Conservation (phyloP, 2,888 invertebrate genomes). For the Drosophila neotestacea region DNA sequence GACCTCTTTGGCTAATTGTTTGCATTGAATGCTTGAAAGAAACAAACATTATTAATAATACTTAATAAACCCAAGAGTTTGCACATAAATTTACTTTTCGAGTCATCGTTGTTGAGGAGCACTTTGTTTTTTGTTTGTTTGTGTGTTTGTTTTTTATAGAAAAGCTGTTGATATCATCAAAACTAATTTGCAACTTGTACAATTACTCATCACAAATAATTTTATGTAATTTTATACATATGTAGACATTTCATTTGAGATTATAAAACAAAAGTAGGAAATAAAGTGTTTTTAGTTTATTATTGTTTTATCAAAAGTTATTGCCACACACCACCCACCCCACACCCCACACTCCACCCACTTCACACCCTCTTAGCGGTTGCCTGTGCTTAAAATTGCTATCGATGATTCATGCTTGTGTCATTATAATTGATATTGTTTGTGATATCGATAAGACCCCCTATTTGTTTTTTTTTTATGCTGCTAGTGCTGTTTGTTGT, state of each 20-base stretch:
- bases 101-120: slow-evolving; percentile 8
- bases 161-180: slow-evolving; percentile 22
- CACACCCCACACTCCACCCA: not conserved
- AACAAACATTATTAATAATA: slow-evolving; percentile 10
- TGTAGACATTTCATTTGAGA: not conserved
- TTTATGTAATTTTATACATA: slow-evolving; percentile 20
- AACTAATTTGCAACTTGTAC: slow-evolving; percentile 23
- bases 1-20: slow-evolving; percentile 23
- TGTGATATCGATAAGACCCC: slow-evolving; percentile 39
- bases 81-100: slow-evolving; percentile 3
- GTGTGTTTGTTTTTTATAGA: not conserved
- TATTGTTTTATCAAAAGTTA: slow-evolving; percentile 12
- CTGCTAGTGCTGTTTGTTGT: slow-evolving; percentile 10
- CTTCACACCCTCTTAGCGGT: slow-evolving; percentile 2
- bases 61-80: slow-evolving; percentile 8
- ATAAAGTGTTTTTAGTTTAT: not conserved
- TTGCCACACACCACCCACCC: not conserved
- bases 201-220: slow-evolving; percentile 16
- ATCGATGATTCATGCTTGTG: slow-evolving; percentile 43
- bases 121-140: not conserved
- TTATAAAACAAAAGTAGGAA: slow-evolving; percentile 2
- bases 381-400: slow-evolving; percentile 15
- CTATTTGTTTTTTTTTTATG: not conserved
- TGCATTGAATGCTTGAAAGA: slow-evolving; percentile 12
- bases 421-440: slow-evolving; percentile 54